Evolutionary conservation across 2,888 invertebrate species (phyloP).

Genomic region (Drosophila anceps): DNA sequence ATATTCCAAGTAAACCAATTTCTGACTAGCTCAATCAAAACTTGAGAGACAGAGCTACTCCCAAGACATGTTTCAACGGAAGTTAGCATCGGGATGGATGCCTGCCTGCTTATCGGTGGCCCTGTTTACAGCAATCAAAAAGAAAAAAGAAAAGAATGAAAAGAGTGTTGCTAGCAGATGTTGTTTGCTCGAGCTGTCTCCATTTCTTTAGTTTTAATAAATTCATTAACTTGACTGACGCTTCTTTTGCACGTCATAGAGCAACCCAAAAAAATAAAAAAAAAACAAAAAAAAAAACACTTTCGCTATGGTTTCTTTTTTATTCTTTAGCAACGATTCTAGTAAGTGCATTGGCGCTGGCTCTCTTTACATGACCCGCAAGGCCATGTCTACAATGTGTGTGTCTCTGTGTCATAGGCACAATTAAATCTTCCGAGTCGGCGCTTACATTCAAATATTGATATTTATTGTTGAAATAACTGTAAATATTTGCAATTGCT

Average conservation of each 20-base stretch:
- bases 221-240: constrained; percentile 69
- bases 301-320: constrained; percentile 46
- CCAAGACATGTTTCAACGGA: constrained; percentile 65
- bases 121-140: constrained; percentile 20
- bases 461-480: constrained; percentile 67
- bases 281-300: constrained; percentile 52
- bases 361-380: constrained; percentile 64
- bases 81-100: constrained; percentile 27
- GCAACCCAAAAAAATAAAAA: constrained; percentile 24
- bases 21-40: constrained; percentile 32
- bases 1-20: constrained; percentile 46
- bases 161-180: constrained; percentile 17
- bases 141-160: not conserved
- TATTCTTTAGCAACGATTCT: constrained; percentile 45
- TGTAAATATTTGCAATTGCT: constrained; percentile 69
- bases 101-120: constrained; percentile 51
- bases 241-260: constrained; percentile 71
- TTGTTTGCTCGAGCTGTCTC: constrained; percentile 19
- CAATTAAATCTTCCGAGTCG: constrained; percentile 55
- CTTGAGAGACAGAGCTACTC: constrained; percentile 43
- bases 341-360: not conserved
- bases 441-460: constrained; percentile 61
- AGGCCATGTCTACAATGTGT: constrained; percentile 49
- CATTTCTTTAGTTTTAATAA: constrained; percentile 56
- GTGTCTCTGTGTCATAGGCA: constrained; percentile 36